phyloP scores from a whole-genome alignment of 2,888 invertebrate species.

The Spisula subtruncata region DNA sequence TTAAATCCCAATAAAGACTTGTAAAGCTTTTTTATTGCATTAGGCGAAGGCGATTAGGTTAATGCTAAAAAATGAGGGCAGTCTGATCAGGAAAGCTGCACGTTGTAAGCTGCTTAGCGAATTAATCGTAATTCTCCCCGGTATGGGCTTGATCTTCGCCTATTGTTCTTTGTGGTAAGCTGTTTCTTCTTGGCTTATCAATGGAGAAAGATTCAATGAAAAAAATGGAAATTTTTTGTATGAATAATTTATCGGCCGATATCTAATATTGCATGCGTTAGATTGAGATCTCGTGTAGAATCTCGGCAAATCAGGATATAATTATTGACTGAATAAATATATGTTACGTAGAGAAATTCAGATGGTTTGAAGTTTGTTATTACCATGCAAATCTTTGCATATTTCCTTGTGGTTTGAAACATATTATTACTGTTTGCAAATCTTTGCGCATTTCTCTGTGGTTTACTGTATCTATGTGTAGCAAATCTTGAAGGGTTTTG shows the following conservation, averaged over 20 bases:
- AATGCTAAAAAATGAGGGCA: conserved; percentile 48
- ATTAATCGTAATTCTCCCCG: conserved; percentile 40
- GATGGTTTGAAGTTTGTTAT: too few relatives aligned
- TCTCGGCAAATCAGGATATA: neutral
- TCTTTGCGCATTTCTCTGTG: too few relatives aligned
- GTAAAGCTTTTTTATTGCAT: conserved; percentile 51
- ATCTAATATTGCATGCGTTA: neutral
- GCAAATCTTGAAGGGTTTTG: too few relatives aligned
- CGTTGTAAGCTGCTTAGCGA: conserved; percentile 47
- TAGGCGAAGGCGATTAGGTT: conserved; percentile 37
- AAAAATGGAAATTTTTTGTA: conserved; percentile 16
- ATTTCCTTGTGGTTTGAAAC: too few relatives aligned
- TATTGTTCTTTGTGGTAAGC: conserved; percentile 20
- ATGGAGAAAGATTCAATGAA: conserved; percentile 10
- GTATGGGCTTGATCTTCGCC: conserved; percentile 22
- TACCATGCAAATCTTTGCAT: too few relatives aligned
- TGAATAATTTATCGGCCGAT: conserved; percentile 8
- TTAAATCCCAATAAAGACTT: conserved; percentile 45
- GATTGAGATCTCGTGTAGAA: neutral
- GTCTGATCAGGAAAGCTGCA: conserved; percentile 23
- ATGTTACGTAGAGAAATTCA: neutral
- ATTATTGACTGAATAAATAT: neutral
- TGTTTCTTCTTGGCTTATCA: conserved; percentile 8
- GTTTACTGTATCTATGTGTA: too few relatives aligned
- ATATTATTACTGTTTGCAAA: too few relatives aligned